Base-by-base conservation (phyloP, 2,797 vertebrate genomes). In the Tinamus major region DNA sequence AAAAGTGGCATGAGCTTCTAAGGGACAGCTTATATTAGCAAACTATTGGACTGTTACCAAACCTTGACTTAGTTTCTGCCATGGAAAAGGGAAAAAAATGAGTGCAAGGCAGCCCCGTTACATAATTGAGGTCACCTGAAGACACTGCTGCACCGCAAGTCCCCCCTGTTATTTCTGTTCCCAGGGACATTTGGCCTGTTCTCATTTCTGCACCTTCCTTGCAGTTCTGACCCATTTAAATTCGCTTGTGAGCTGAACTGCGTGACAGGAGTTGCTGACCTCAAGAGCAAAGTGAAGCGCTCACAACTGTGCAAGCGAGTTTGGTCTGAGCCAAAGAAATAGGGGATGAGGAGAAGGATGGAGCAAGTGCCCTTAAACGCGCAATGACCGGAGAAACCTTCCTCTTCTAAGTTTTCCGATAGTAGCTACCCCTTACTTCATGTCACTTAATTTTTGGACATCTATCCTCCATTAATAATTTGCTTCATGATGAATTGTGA, bases 161-260 rank as follows among this genome's bases (percentile, higher is more conserved):
- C 37, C 61, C 37, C 71, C 92, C 83, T 95, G 82, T 88, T 89
- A 90, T 85, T 93, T 89, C 74, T 91, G n/a, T 91, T 96, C 90
- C 68, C 53, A 55, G 82, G 89, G 78, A 93, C 79, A 89, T 95
- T 90, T 79, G 67, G 77, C 89, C 93, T 93, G 91, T 71, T 93
- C 69, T 95, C 89, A 79, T 95, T 93, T 94, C 77, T 91, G 85
- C 82, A 88, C 67, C 82, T 91, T 92, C 70, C 39, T 85, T 19
- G 63, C 85, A 79, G 63, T 89, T 95, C 82, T 95, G 82, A 91
- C 94, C 95, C 71, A 77, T 86, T 93, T 96, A 90, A 88, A 93
- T 76, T 93, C 80, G 91, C 82, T 79, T 95, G 89, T 77, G 79
- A 90, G 14, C 77, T 92, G 79, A 86, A 88, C 84, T 79, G 74